Base-by-base conservation (phyloP, 92 coral and sea anemone genomes). In the Siderastrea siderea region DNA sequence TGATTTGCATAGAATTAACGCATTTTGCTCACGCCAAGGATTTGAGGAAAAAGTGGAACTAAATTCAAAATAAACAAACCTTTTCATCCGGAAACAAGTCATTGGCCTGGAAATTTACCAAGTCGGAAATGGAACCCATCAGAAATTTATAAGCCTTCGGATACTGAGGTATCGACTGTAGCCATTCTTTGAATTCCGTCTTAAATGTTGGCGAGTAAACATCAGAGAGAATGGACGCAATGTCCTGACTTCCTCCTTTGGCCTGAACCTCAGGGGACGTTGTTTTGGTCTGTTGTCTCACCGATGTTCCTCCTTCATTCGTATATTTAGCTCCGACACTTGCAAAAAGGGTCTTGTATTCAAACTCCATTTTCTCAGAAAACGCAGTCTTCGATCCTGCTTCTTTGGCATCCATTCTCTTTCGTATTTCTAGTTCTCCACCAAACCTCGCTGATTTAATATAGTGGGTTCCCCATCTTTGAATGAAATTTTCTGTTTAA, bases 391-490 rank as follows among this genome's bases (percentile, higher is more conserved):
- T 88, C 6, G 63, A 9, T 47, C 75, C 69, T 6, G 63, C 85
- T 4, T 74, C 73, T 11, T 16, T 26, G 3, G 81, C 81, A 11
- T 49, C 71, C 85, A 79, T 81, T 17, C 71, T 73, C 76, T 88
- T 88, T 11, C 87, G 86, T n/a, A 88, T 88, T 88, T 88, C 75
- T 45, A 81, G 62, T 64, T 88, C 73, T 10, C 88, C 91, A 19
- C 88, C 91, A 63, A 88, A 62, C 53, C 61, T 81, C 1, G 87
- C 88, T 1, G 91, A 88, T 74, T 92, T 92, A 45, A 92, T 92
- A 54, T 77, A 92, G 85, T 92, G 95, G 11, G 95, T 92, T 65
- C 93, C 95, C 95, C 95, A 92, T 43, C 95, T 84, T 54, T 81
- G 86, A 78, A 92, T 89, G 84, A 92, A 92, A 79, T 89, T 88